Base-by-base conservation (phyloP, 2,888 invertebrate species). In the Agrotis clavis region DNA sequence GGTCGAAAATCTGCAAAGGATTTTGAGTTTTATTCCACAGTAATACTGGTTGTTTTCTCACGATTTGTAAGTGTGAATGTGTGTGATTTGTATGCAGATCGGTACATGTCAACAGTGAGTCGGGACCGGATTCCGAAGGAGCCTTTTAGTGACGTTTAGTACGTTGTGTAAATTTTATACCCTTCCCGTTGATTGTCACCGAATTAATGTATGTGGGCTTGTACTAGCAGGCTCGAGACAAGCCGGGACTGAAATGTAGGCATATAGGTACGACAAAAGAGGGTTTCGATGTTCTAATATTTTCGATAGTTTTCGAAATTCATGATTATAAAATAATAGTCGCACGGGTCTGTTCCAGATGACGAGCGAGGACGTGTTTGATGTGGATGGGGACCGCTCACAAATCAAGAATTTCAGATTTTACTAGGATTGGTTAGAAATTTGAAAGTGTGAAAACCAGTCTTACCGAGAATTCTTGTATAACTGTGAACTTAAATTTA, bases 71-170 rank as follows among this genome's bases (percentile, higher is more conserved):
- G 74, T 75, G 72, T 69, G 70, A 79, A 82, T 85, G 75, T 81
- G 74, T 83, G 82, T 88, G 88, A 89, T 90, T 89, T 89, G 86
- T 89, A 90, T 89, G 87, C 87, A 86, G 85, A 88, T 87, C 85
- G 81, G 81, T 76, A 81, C 83, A 79, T 84, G 90, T 88, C 89
- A 89, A 82, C 83, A 79, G 85, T 88, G 88, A 89, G 89, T 85
- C 77, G 85, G 88, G 88, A 67, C 85, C 74, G 84, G 83, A 84
- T 82, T 82, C 78, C 72, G 66, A 74, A 81, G 79, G 63, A 80
- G 81, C 82, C 87, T 86, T 88, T 86, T 82, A 84, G 83, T 88
- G 85, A 87, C 86, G 83, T 87, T 86, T 86, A 86, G 84, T 85
- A 86, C 83, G 41, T 85, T 86, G 88, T 87, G 86, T 84, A 88